phyloP scores from a whole-genome alignment of 2,888 invertebrate genomes.

The Eupithecia pulchellata region DNA sequence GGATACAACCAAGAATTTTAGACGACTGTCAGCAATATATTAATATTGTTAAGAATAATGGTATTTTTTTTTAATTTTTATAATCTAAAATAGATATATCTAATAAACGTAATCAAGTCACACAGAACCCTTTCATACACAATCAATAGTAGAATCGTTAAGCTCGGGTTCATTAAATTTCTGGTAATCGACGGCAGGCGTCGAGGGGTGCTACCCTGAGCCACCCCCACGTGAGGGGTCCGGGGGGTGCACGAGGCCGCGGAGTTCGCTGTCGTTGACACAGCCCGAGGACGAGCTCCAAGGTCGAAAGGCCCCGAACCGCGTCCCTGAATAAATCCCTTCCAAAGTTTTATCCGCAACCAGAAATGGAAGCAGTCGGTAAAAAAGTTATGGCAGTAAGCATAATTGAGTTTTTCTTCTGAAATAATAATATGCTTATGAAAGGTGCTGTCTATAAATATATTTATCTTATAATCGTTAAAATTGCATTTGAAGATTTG shows the following conservation, averaged over 20 bases:
- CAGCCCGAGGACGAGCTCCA: constrained; percentile 75
- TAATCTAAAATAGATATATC: not conserved
- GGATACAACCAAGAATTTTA: too few relatives aligned
- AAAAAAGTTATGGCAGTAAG: constrained; percentile 31
- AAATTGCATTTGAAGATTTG: not conserved
- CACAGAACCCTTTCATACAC: constrained; percentile 13
- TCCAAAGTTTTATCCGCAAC: constrained; percentile 48
- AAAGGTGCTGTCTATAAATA: not conserved
- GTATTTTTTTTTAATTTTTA: too few relatives aligned
- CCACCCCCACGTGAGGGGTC: constrained; percentile 44
- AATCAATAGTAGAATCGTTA: constrained; percentile 22
- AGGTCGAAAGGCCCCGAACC: constrained; percentile 71
- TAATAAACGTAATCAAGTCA: not conserved
- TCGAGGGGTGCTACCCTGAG: constrained; percentile 41
- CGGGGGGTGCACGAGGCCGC: constrained; percentile 62
- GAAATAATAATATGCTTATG: not conserved
- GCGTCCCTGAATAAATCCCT: constrained; percentile 53
- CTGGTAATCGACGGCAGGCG: constrained; percentile 58
- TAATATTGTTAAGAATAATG: too few relatives aligned
- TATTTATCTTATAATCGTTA: not conserved
- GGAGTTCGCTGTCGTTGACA: constrained; percentile 77
- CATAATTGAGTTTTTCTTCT: constrained; percentile 17
- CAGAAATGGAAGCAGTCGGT: constrained; percentile 46
- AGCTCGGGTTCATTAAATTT: constrained; percentile 60
- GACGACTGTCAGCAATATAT: too few relatives aligned